Evolutionary conservation across 35 echinoderm and acorn worm genomes (phyloP).

Genomic region (Nesometra sesokonis): DNA sequence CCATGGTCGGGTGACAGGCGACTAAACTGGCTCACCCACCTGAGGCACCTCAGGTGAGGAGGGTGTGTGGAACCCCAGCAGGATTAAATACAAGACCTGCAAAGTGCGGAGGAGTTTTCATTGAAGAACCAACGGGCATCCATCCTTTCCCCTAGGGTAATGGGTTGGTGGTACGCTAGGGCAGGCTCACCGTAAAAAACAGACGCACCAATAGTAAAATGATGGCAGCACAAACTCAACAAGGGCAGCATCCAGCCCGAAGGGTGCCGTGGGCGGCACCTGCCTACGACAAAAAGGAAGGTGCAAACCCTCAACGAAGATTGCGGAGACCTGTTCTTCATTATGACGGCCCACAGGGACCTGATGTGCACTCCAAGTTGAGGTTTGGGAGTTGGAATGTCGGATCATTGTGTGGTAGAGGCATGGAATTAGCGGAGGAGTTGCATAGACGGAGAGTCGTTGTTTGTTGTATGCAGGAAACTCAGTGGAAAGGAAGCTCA

Average conservation of each 20-base stretch:
- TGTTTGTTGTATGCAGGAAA: no score
- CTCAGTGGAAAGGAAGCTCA: no score
- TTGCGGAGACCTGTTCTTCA: not conserved
- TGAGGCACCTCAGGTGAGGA: not conserved
- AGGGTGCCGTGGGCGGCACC: slow-evolving; percentile 3
- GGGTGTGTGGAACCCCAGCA: not conserved
- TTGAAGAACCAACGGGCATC: no score
- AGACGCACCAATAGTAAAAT: no score
- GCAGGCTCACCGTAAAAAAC: no score
- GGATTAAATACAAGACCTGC: not conserved
- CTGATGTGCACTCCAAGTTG: not conserved
- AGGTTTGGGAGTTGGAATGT: slow-evolving; percentile 1
- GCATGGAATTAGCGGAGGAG: not conserved
- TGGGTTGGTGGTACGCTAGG: no score
- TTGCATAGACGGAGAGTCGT: not conserved
- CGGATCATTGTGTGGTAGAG: not conserved
- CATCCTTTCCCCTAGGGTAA: no score
- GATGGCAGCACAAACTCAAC: not conserved
- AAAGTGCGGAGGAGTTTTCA: not conserved
- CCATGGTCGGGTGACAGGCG: not conserved
- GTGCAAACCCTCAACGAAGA: not conserved
- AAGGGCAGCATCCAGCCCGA: not conserved
- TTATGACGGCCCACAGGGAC: not conserved
- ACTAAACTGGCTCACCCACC: not conserved
- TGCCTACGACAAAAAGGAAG: slow-evolving; percentile 1